Conservation (phyloP, 1,140 invertebrate species). For the Littorina saxatilis region DNA sequence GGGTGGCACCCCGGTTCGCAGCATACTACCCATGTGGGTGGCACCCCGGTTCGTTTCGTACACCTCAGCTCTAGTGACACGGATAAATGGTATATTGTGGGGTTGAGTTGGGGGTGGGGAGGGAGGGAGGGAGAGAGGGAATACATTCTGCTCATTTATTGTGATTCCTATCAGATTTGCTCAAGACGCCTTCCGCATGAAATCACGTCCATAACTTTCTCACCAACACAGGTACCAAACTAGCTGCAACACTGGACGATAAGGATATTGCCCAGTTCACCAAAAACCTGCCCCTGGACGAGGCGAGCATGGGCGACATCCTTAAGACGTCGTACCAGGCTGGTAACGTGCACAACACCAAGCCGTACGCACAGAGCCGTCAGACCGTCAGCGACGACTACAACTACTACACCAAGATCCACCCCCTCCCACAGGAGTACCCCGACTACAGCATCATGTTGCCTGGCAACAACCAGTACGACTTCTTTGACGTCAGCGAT, state of each 20-base stretch:
- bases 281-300: background rate
- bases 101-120: no score
- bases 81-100: no score
- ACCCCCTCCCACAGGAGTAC: background rate
- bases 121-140: no score
- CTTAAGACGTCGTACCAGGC: background rate
- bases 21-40: no score
- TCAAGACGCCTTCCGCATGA: no score
- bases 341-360: background rate
- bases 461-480: background rate
- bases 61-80: no score
- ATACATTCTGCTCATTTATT: no score
- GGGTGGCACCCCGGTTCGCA: no score
- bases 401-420: background rate
- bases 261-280: background rate
- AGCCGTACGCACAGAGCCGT: background rate
- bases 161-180: no score
- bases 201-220: no score
- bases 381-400: background rate
- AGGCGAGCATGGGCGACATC: background rate
- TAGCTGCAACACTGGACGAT: background rate
- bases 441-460: background rate
- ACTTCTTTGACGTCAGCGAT: slow-evolving; percentile 13
- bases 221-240: background rate
- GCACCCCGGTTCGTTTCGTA: no score